Evolutionary conservation across 2,797 vertebrate species (phyloP).

Genomic region (Sebastes goodei): DNA sequence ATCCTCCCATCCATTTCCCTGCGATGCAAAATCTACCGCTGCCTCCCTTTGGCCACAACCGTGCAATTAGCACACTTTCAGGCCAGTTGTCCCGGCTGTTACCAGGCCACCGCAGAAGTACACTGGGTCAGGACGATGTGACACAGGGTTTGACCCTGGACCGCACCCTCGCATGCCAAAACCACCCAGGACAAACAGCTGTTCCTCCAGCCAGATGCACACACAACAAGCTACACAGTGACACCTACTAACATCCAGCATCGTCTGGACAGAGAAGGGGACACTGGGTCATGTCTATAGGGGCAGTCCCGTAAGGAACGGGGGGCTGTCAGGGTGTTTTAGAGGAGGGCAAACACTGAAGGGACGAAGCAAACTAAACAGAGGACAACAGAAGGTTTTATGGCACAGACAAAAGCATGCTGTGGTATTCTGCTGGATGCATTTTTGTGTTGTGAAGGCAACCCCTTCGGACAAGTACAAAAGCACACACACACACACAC

Average conservation of each 20-base stretch:
- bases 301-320: background rate
- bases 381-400: constrained; percentile 37
- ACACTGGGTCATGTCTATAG: constrained; percentile 34
- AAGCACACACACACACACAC: constrained; percentile 9
- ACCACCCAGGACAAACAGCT: constrained; percentile 75
- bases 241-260: constrained; percentile 32
- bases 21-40: constrained; percentile 43
- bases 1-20: constrained; percentile 41
- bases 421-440: constrained; percentile 10
- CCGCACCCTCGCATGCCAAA: constrained; percentile 63
- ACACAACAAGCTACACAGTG: constrained; percentile 38
- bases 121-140: constrained; percentile 69
- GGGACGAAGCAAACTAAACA: background rate
- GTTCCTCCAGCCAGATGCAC: constrained; percentile 59
- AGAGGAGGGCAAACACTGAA: constrained; percentile 42
- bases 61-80: constrained; percentile 74
- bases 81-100: constrained; percentile 48
- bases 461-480: constrained; percentile 70
- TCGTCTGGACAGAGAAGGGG: background rate
- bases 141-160: constrained; percentile 66
- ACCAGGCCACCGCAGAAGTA: constrained; percentile 60
- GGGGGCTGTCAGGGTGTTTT: constrained; percentile 17
- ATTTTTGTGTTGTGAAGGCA: constrained; percentile 32
- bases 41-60: constrained; percentile 64
- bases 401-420: constrained; percentile 30